Evolutionary conservation across 2,888 invertebrate genomes (phyloP), one percentile per base, ranked within the genome.

Genomic region (Lysandra coridon): DNA sequence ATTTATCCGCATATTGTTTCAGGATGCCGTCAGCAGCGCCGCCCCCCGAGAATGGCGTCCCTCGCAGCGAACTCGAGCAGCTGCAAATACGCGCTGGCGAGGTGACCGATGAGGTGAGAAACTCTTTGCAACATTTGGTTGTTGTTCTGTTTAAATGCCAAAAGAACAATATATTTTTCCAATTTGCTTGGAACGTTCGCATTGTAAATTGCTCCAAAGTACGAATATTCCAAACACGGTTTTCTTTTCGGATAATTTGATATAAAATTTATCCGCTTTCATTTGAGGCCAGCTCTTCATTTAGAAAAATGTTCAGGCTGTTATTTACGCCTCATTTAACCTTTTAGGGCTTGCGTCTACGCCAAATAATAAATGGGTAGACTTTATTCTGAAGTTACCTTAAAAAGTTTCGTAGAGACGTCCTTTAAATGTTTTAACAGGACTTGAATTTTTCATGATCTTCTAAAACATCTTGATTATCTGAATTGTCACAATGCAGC

Each of bases 11-110:
- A 62, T 23, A 81, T 87, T 87, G 85, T 93, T 95, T 69, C 92
- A 96, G 96, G 92, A 97, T 96, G 96, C 96, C 97, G 85, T 87
- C 96, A 85, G 90, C 95, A 88, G 95, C 92, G 83, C 96, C 95
- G 82, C 96, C 96, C 87, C 91, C 95, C 83, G 95, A 95, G 88
- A 92, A 92, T 91, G 96, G 96, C 91, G 96, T 96, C 85, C 98
- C 98, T 80, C 96, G 96, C 91, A 97, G 98, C 85, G 98, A 98
- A 94, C 95, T 98, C 87, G 98, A 98, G 90, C 98, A 98, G 94
- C 93, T 98, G 84, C 98, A 98, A 92, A 95, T 98, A 90, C 96
- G 96, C 90, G 95, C 98, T 83, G 97, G 97, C 85, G 97, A 98
- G 93, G 97, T 97, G 87, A 98, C 98, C 86, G 98, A 98, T 97